These are phyloP conservation scores for Odontothrips loti DNA, from an alignment of 2,888 invertebrate genomes.

Conservation along the genomic window DNA sequence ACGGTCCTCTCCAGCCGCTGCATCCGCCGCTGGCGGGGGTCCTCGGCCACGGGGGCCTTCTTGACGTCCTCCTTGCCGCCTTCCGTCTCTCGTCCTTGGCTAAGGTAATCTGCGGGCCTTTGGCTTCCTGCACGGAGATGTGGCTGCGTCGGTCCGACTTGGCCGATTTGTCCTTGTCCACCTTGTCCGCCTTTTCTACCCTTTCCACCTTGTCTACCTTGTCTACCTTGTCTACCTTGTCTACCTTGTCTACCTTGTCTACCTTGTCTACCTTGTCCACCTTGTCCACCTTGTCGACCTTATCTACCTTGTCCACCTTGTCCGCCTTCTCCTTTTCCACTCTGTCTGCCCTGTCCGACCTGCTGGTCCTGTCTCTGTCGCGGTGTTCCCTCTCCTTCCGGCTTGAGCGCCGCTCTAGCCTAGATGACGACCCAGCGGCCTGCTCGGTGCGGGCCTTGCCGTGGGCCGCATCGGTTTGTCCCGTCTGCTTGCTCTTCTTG, in stretches of 20 bases:
- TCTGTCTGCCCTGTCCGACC: too few relatives aligned
- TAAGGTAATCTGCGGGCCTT: not conserved
- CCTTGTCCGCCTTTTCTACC: too few relatives aligned
- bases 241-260: too few relatives aligned
- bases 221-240: too few relatives aligned
- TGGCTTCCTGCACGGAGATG: conserved; percentile 21
- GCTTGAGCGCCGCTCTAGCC: not conserved
- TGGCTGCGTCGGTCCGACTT: not conserved
- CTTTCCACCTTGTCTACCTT: too few relatives aligned
- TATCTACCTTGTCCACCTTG: too few relatives aligned
- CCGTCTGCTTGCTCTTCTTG: not conserved
- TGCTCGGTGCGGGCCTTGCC: not conserved
- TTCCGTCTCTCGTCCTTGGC: conserved; percentile 17
- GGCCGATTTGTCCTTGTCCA: not conserved
- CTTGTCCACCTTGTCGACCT: too few relatives aligned
- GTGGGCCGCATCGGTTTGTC: not conserved
- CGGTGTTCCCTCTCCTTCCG: not conserved
- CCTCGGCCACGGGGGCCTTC: conserved; percentile 27
- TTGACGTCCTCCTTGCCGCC: conserved; percentile 30
- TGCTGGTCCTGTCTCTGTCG: not conserved
- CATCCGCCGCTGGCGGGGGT: conserved; percentile 31
- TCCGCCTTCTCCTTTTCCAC: too few relatives aligned
- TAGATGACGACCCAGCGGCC: not conserved
- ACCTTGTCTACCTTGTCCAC: too few relatives aligned
- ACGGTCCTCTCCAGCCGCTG: conserved; percentile 41